Base-by-base conservation (phyloP, 2,113 vertebrate species). In the Rhadina sibilatrix region DNA sequence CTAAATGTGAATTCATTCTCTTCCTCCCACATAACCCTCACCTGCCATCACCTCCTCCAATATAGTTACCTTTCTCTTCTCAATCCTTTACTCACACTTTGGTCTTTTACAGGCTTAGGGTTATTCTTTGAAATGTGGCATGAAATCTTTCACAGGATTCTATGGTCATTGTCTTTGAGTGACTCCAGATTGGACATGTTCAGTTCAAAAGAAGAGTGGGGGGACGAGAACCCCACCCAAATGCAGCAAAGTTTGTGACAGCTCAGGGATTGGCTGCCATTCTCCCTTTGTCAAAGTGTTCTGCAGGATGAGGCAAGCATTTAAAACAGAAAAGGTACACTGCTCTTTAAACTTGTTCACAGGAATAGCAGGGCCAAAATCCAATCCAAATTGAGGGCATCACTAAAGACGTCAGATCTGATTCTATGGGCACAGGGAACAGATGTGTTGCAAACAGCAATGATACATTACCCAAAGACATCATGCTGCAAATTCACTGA, bases 11-110 rank as follows among this genome's bases (percentile, higher is more conserved):
- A 79, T 71, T 96, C 69, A 35, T 84, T 90, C 77, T 89, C 53
- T 75, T 92, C 92, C 93, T 87, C 96, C 94, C 53, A 92, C 96
- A 92, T 74, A 90, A 44, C 47, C 90, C 83, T 94, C 94, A 93
- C 93, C 93, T 96, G 94, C 92, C 95, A 96, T 96, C 96, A 92
- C 96, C 44, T 96, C 80, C 83, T 37, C 57, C 64, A 95, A 46
- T 86, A 92, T 75, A 93, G 60, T 83, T 90, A 96, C 90, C 92
- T 94, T 93, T 90, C 79, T 59, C 76, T 96, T 90, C 92, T 93
- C 79, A 89, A 65, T 46, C 74, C 72, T 94, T 82, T 84, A 88
- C 86, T 94, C 65, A 91, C 94, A 90, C 83, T 86, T 96, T n/a
- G 33, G 57, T 90, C 92, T 93, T 92, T 81, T 64, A 86, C 47